Percentiles rank a stretch among this genome's conserved stretches.
These are phyloP conservation scores for Nothocercus nigrocapillus DNA, from an alignment of 2,113 vertebrate genomes.

Conservation along the genomic window DNA sequence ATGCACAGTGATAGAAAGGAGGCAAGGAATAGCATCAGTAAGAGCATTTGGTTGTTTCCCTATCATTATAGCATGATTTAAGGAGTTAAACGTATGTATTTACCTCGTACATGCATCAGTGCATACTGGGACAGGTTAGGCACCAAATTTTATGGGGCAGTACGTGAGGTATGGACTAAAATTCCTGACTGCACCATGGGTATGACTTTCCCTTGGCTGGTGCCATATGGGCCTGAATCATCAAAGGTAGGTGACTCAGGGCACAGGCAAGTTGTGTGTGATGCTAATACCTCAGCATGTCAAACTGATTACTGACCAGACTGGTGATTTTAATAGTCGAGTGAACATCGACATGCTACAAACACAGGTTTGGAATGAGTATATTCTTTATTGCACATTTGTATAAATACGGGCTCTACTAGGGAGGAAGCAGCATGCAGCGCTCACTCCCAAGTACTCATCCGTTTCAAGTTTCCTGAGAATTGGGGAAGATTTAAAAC, in stretches of 20 bases:
- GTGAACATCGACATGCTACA: not conserved
- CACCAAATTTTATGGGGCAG: not conserved
- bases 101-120: rapidly evolving
- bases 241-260: not conserved
- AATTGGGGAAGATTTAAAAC: conserved; percentile 48
- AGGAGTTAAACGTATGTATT: not conserved
- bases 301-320: not conserved
- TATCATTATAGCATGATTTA: not conserved
- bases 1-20: not conserved
- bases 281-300: not conserved
- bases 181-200: not conserved
- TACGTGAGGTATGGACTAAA: rapidly evolving
- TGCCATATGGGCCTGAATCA: not conserved
- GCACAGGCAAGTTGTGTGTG: not conserved
- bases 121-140: not conserved
- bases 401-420: not conserved
- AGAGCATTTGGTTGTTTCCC: not conserved
- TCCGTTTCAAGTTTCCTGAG: conserved; percentile 23
- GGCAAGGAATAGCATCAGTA: not conserved
- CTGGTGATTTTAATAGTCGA: not conserved
- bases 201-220: not conserved
- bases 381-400: not conserved
- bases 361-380: not conserved
- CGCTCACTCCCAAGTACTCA: not conserved
- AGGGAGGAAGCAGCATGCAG: not conserved